Conservation (phyloP, 2,797 vertebrate species). For the Gila robusta region DNA sequence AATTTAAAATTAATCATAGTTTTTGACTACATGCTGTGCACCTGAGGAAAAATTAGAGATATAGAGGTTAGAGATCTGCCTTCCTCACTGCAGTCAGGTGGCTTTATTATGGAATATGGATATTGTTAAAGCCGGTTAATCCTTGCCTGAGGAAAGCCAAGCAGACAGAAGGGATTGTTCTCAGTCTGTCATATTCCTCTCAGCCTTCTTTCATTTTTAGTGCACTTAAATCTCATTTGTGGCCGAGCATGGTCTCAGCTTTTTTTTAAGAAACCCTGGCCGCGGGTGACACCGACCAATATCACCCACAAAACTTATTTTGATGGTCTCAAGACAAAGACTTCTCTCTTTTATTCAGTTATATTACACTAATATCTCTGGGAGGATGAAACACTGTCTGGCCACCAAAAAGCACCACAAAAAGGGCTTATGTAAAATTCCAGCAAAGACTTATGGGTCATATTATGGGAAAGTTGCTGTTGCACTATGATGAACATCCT, state of each 20-base stretch:
- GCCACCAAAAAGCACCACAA: not conserved
- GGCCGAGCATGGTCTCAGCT: conserved; percentile 27
- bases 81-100: conserved; percentile 46
- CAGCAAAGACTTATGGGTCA: not conserved
- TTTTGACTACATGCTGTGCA: conserved; percentile 49
- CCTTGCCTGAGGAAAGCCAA: conserved; percentile 56
- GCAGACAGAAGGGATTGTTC: conserved; percentile 50
- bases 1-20: conserved; percentile 60
- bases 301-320: conserved; percentile 50
- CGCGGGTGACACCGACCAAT: conserved; percentile 31
- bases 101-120: conserved; percentile 63
- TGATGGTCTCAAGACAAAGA: conserved; percentile 21
- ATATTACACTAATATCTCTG: conserved; percentile 21
- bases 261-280: conserved; percentile 45
- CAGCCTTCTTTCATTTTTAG: conserved; percentile 59
- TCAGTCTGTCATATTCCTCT: conserved; percentile 59
- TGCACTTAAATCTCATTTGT: conserved; percentile 59
- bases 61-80: conserved; percentile 45
- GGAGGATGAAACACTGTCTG: not conserved
- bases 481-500: conserved; percentile 4
- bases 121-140: conserved; percentile 60
- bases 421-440: conserved; percentile 3
- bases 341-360: conserved; percentile 10
- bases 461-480: not conserved
- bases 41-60: conserved; percentile 55